phyloP scores from a whole-genome alignment of 2,113 vertebrate species.

The Thamnophis sirtalis region DNA sequence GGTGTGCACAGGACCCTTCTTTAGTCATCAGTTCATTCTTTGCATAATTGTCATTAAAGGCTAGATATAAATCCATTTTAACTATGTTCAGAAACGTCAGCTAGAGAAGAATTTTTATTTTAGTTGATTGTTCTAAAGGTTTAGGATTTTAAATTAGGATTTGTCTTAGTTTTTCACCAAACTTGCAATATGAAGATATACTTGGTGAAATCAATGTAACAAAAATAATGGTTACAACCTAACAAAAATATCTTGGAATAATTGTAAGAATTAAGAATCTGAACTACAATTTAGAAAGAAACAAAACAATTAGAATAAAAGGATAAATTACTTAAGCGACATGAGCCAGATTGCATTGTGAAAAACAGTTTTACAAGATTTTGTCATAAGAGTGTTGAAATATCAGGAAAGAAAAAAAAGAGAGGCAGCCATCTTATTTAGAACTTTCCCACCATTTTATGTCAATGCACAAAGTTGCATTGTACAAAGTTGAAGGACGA shows the following conservation, averaged over 20 bases:
- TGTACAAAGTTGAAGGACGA: neutral
- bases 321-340: neutral
- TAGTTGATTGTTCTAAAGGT: neutral
- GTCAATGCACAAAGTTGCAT: neutral
- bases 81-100: neutral
- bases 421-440: slow-evolving; percentile 55
- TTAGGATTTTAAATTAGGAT: neutral
- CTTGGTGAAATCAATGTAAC: neutral
- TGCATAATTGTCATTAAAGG: neutral
- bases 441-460: slow-evolving; percentile 51
- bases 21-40: neutral
- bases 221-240: neutral
- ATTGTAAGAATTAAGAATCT: neutral
- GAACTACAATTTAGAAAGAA: neutral
- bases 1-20: neutral
- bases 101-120: neutral
- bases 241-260: neutral
- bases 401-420: neutral
- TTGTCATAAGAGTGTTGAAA: neutral
- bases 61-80: neutral
- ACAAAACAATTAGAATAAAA: neutral
- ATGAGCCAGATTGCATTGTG: neutral
- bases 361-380: neutral
- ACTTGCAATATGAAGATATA: neutral
- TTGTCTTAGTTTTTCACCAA: neutral